Evolutionary conservation across 2,113 vertebrate species (phyloP).

Genomic region (Indicator maculatus): DNA sequence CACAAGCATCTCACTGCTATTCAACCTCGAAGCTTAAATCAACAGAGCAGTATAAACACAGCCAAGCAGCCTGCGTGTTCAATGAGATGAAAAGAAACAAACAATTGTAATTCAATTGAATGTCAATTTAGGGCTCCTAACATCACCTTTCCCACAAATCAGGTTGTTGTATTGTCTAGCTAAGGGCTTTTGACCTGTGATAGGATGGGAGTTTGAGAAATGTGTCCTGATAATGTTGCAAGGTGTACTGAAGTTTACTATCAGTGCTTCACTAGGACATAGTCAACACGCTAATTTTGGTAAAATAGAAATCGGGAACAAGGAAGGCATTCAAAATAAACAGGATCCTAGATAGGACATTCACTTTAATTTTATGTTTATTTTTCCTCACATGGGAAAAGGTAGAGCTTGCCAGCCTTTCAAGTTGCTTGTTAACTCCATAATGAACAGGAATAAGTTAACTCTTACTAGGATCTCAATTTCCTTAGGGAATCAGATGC

Average conservation of each 20-base stretch:
- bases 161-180: constrained; percentile 14
- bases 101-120: constrained; percentile 28
- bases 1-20: constrained; percentile 25
- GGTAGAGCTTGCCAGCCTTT: background rate
- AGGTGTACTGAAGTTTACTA: background rate
- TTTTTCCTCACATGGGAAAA: constrained; percentile 18
- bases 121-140: background rate
- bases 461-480: background rate
- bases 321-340: constrained; percentile 48
- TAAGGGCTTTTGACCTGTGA: background rate
- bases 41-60: constrained; percentile 45
- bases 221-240: background rate
- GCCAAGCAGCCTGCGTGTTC: constrained; percentile 33
- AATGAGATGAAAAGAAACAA: constrained; percentile 51
- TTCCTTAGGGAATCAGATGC: background rate
- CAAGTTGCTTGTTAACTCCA: background rate
- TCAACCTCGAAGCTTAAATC: constrained; percentile 45
- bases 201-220: background rate
- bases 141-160: constrained; percentile 3
- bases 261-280: background rate
- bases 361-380: constrained; percentile 2
- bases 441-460: background rate
- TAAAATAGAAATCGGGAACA: constrained; percentile 31
- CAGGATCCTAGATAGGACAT: background rate
- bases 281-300: constrained; percentile 26